A percentile compares a stretch with the other conserved stretches of the same genome.
Conservation (phyloP, 2,113 vertebrate genomes). For the Limnothrissa miodon region DNA sequence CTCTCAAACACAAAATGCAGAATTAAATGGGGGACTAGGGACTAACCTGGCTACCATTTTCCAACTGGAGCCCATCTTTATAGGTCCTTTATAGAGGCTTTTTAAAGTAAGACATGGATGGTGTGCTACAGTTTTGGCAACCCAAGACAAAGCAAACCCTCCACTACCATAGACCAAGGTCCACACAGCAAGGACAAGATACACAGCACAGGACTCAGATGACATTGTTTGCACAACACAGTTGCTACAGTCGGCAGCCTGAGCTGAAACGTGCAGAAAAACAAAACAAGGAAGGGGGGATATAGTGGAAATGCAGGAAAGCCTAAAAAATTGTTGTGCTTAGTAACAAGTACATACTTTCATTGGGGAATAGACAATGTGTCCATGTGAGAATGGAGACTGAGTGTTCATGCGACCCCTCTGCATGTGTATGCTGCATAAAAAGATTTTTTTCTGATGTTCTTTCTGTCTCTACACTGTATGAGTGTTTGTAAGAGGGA, state of each 20-base stretch:
- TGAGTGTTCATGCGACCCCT: background rate
- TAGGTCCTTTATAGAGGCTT: background rate
- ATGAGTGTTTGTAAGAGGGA: constrained; percentile 23
- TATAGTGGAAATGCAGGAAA: background rate
- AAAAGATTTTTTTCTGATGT: background rate
- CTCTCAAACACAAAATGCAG: no score
- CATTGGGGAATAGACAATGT: no score
- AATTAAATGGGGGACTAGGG: no score
- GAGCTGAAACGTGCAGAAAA: background rate
- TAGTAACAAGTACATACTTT: no score
- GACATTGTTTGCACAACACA: background rate
- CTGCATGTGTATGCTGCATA: background rate
- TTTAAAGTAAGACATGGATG: background rate
- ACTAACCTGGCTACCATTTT: background rate
- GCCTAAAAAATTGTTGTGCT: no score
- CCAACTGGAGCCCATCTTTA: background rate
- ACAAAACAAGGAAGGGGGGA: background rate
- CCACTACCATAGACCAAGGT: background rate
- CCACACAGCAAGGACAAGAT: background rate
- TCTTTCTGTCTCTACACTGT: background rate
- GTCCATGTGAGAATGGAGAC: background rate
- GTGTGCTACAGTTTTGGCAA: background rate
- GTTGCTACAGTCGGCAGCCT: background rate
- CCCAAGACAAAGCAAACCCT: background rate
- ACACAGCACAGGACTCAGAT: background rate